phyloP scores from a whole-genome alignment of 2,888 invertebrate species.

The Amorpha juglandis region DNA sequence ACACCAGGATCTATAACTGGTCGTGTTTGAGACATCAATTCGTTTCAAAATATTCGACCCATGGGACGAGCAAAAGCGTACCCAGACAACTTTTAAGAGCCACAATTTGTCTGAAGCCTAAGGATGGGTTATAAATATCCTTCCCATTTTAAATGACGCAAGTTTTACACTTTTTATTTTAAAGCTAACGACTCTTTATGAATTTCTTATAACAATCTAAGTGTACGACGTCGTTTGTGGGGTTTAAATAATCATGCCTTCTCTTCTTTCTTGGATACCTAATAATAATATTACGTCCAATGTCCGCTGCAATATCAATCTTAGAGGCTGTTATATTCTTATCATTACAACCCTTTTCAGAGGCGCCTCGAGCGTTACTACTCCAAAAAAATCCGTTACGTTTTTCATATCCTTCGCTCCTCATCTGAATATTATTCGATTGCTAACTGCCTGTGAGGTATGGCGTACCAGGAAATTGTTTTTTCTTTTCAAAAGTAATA shows the following conservation, averaged over 20 bases:
- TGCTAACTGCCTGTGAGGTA: slow-evolving; percentile 50
- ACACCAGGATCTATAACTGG: slow-evolving; percentile 41
- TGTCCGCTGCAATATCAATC: slow-evolving; percentile 28
- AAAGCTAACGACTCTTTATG: slow-evolving; percentile 1
- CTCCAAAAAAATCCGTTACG: slow-evolving; percentile 48
- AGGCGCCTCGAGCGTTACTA: slow-evolving; percentile 40
- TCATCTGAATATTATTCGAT: slow-evolving; percentile 68
- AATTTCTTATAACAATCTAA: neutral
- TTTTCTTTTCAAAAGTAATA: slow-evolving; percentile 48
- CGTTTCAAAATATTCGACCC: slow-evolving; percentile 46
- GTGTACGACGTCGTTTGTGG: neutral
- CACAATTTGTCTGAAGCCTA: slow-evolving; percentile 37
- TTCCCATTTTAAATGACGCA: slow-evolving; percentile 9
- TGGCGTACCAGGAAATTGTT: slow-evolving; percentile 52
- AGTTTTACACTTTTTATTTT: slow-evolving; percentile 18
- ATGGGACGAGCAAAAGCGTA: slow-evolving; percentile 45
- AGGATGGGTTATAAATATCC: slow-evolving; percentile 15
- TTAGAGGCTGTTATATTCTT: slow-evolving; percentile 37
- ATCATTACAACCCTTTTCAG: slow-evolving; percentile 39
- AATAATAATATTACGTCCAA: neutral
- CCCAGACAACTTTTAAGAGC: slow-evolving; percentile 39
- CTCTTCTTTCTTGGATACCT: neutral
- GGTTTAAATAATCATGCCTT: too few relatives aligned
- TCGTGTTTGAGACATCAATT: slow-evolving; percentile 44
- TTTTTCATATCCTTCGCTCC: slow-evolving; percentile 55